These are phyloP conservation scores for Vulpes vulpes DNA, from an alignment of 2,113 vertebrate genomes.

Conservation along the genomic window DNA sequence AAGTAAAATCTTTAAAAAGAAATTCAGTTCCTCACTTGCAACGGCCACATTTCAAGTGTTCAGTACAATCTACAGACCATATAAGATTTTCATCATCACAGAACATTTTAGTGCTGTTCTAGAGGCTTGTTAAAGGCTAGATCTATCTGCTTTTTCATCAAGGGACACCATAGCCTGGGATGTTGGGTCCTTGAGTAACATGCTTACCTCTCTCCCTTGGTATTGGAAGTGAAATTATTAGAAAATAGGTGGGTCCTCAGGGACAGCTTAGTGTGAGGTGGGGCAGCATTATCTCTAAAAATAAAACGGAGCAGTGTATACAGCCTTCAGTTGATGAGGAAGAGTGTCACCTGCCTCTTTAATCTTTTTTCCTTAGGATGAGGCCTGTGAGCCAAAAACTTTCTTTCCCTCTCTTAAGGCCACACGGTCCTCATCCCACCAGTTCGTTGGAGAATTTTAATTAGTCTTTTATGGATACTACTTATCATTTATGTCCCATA, in stretches of 20 bases:
- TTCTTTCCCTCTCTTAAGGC: conserved; percentile 3
- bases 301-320: neutral
- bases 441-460: neutral
- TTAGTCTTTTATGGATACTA: neutral
- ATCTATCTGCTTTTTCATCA: neutral
- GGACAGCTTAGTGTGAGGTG: neutral
- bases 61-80: neutral
- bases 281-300: neutral
- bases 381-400: neutral
- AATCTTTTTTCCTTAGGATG: neutral
- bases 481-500: neutral
- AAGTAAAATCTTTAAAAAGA: neutral
- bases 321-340: neutral
- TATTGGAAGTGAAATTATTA: neutral
- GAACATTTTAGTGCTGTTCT: neutral
- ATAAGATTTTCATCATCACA: neutral
- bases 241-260: neutral
- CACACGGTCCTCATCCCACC: neutral
- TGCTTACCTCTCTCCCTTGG: neutral
- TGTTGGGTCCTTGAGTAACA: neutral
- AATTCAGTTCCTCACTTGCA: neutral
- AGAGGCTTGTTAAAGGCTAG: conserved; percentile 3
- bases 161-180: neutral
- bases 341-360: neutral
- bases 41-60: conserved; percentile 3